These are phyloP conservation scores for Corapipo altera DNA, from an alignment of 2,113 vertebrate genomes.

Conservation along the genomic window DNA sequence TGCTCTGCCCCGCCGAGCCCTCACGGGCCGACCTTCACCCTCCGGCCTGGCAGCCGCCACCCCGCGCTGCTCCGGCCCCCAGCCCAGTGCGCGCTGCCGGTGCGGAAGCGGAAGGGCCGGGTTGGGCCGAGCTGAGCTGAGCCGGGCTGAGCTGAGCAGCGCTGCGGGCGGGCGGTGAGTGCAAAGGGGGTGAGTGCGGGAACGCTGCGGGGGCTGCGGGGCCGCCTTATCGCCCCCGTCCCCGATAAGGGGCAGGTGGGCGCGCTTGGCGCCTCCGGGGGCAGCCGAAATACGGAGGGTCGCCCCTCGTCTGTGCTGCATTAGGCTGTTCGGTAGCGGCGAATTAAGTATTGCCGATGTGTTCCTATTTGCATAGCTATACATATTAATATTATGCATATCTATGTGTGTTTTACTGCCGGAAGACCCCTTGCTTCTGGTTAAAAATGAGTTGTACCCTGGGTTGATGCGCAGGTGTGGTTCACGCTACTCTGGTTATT, in stretches of 20 bases:
- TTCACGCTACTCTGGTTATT: accelerated
- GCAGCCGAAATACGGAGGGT: accelerated
- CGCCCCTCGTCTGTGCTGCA: accelerated
- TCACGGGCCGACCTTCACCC: accelerated
- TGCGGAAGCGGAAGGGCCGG: conserved; percentile 52
- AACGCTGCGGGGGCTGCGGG: accelerated
- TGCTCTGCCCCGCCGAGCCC: no score
- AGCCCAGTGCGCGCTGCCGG: background rate
- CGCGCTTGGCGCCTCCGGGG: accelerated
- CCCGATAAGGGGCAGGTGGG: background rate
- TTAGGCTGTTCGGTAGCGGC: accelerated
- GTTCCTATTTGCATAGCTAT: accelerated
- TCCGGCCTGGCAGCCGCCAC: background rate
- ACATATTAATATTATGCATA: accelerated
- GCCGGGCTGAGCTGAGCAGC: no score
- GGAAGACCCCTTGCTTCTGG: accelerated
- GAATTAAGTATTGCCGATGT: accelerated
- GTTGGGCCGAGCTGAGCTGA: no score
- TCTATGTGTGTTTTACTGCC: accelerated
- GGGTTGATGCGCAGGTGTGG: background rate
- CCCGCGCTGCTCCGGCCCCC: background rate
- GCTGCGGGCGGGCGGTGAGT: accelerated
- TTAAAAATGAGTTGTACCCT: background rate
- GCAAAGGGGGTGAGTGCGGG: background rate
- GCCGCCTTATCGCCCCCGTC: background rate